A percentile compares a stretch with the other conserved stretches of the same genome.
These are phyloP conservation scores for Polyergus mexicanus DNA, from an alignment of 1,140 invertebrate genomes.

Conservation along the genomic window DNA sequence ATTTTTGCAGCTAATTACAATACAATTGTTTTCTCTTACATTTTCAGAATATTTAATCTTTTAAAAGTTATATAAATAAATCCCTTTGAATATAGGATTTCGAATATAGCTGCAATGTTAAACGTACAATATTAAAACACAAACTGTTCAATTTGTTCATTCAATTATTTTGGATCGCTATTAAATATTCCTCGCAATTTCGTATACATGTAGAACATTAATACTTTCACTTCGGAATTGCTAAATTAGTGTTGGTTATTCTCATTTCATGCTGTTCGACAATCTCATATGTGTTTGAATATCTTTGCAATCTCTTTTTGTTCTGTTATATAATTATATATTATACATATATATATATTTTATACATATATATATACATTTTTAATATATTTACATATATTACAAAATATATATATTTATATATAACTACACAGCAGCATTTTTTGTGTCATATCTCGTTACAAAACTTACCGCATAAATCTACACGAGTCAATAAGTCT, in stretches of 20 bases:
- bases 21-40: too few relatives aligned
- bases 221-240: neutral
- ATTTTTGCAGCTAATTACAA: neutral
- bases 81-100: neutral
- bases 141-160: neutral
- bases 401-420: neutral
- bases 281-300: neutral
- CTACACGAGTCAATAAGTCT: neutral
- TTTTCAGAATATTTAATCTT: neutral
- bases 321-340: neutral
- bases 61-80: neutral
- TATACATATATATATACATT: conserved; percentile 1
- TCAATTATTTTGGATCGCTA: neutral
- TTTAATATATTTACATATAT: neutral
- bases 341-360: neutral
- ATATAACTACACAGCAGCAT: neutral
- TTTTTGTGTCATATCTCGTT: conserved; percentile 18
- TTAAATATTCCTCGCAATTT: conserved; percentile 6
- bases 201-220: neutral
- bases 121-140: neutral
- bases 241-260: neutral
- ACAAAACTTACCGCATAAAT: neutral
- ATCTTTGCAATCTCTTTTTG: neutral
- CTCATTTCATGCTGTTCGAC: neutral
- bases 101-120: neutral